Conservation (phyloP, 1,140 invertebrate species). For the Dendrolimus kikuchii region DNA sequence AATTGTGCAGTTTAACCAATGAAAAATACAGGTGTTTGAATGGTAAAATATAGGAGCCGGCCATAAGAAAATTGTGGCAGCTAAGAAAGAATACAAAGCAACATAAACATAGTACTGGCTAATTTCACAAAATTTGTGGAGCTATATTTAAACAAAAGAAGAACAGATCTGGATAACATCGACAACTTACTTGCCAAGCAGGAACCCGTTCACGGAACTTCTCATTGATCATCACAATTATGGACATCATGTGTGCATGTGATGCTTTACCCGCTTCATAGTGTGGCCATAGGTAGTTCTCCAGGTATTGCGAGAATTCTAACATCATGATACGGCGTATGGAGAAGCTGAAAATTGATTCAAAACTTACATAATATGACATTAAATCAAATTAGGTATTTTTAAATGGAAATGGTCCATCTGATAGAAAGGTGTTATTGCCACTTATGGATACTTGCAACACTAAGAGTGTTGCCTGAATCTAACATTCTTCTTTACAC, state of each 20-base stretch:
- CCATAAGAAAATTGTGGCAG: too few relatives aligned
- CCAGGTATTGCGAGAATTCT: constrained; percentile 97
- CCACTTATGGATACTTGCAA: too few relatives aligned
- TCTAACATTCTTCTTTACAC: too few relatives aligned
- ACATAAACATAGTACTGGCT: too few relatives aligned
- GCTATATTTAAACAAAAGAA: too few relatives aligned
- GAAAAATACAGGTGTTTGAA: too few relatives aligned
- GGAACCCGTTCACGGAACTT: constrained; percentile 97
- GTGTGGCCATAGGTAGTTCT: constrained; percentile 98
- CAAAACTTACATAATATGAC: not conserved
- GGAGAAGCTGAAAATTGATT: constrained; percentile 76
- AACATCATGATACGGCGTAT: constrained; percentile 94
- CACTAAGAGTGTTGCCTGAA: too few relatives aligned
- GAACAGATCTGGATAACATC: not conserved
- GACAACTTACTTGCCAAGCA: constrained; percentile 91
- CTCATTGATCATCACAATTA: constrained; percentile 98
- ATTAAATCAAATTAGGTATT: constrained; percentile 5
- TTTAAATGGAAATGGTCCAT: not conserved
- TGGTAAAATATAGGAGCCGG: too few relatives aligned
- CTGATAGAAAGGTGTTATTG: too few relatives aligned
- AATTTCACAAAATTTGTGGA: too few relatives aligned
- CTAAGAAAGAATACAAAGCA: too few relatives aligned
- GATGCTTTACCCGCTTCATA: constrained; percentile 81
- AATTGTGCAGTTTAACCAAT: too few relatives aligned
- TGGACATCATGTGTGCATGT: constrained; percentile 92